Evolutionary conservation across 2,888 invertebrate species (phyloP).

Genomic region (Ypsolopha scabrella): DNA sequence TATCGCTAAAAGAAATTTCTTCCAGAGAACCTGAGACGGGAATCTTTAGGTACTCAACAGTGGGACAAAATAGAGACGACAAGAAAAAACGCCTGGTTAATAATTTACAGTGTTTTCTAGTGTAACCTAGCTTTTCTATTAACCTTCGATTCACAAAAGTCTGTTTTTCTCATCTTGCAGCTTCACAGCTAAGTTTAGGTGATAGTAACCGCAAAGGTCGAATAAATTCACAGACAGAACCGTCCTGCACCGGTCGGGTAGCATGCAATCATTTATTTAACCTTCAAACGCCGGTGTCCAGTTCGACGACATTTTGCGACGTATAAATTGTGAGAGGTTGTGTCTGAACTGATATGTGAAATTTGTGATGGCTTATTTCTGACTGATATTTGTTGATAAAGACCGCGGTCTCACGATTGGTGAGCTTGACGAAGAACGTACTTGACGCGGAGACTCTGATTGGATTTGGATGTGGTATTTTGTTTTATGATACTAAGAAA

Average conservation of each 20-base stretch:
- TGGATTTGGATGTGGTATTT: slow-evolving; percentile 11
- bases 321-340: not conserved
- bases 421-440: not conserved
- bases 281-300: slow-evolving; percentile 24
- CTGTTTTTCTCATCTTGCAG: no score
- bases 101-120: no score
- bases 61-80: no score
- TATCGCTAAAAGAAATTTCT: no score
- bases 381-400: slow-evolving; percentile 18
- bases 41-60: no score
- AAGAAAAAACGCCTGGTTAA: no score
- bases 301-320: slow-evolving; percentile 30
- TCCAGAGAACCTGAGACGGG: no score
- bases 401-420: slow-evolving; percentile 17
- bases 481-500: no score
- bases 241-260: slow-evolving; percentile 5
- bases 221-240: not conserved
- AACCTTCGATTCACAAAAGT: no score
- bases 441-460: not conserved
- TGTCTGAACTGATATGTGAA: no score
- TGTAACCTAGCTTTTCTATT: no score
- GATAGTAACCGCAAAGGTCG: not conserved
- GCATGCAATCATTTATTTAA: slow-evolving; percentile 34
- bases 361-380: slow-evolving; percentile 4
- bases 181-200: not conserved